Percentiles rank a stretch among this genome's conserved stretches.
phyloP scores from a whole-genome alignment of 2,113 vertebrate species.

The Lagopus leucura region DNA sequence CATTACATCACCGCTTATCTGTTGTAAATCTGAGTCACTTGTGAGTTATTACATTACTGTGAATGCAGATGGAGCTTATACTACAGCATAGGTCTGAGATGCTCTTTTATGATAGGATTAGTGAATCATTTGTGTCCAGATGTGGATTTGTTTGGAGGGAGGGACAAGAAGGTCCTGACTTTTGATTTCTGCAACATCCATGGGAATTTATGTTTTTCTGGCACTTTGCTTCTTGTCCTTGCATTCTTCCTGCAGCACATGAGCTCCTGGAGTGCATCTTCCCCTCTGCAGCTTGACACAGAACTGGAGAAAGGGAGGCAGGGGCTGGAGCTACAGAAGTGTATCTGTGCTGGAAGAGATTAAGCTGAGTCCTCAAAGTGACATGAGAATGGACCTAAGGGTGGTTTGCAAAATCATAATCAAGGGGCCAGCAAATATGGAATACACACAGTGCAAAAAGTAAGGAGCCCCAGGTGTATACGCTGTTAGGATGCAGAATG shows the following conservation, averaged over 20 bases:
- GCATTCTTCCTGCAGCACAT: not conserved
- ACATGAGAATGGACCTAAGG: not conserved
- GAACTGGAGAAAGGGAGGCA: not conserved
- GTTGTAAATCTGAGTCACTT: not conserved
- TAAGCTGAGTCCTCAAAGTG: not conserved
- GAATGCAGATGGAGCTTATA: constrained; percentile 6
- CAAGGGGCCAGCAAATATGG: not conserved
- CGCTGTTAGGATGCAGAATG: not conserved
- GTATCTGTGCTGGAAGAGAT: not conserved
- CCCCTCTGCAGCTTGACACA: not conserved
- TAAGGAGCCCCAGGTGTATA: not conserved
- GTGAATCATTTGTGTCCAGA: constrained; percentile 32
- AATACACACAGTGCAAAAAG: not conserved
- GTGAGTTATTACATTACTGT: not conserved
- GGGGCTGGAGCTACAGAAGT: not conserved
- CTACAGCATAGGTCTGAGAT: not conserved
- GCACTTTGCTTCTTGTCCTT: not conserved
- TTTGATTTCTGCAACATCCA: not conserved
- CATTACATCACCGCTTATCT: not conserved
- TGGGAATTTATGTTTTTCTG: not conserved
- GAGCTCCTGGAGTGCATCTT: not conserved
- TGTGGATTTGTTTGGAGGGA: not conserved
- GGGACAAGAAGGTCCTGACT: not conserved
- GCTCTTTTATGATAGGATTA: constrained; percentile 22
- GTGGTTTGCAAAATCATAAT: not conserved